Percentiles rank a stretch among this genome's conserved stretches.
phyloP scores from a whole-genome alignment of 2,888 invertebrate species.

The Holacanthella duospinosa region DNA sequence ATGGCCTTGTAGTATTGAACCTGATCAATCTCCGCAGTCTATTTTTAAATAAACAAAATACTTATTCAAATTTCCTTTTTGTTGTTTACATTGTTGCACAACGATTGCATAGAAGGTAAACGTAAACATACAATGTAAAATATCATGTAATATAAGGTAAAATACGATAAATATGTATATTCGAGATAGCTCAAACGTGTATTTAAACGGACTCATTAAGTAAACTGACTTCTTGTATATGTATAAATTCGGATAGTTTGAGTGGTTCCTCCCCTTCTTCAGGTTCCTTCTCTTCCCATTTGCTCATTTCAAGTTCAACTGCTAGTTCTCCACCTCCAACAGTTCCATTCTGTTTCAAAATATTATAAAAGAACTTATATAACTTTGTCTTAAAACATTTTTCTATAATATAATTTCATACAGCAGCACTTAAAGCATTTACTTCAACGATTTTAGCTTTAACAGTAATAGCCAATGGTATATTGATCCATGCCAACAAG shows the following conservation, averaged over 20 bases:
- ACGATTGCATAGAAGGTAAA: no score
- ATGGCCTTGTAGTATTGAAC: conserved; percentile 3
- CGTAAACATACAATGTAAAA: no score
- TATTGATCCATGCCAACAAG: not conserved
- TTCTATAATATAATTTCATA: not conserved
- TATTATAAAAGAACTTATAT: not conserved
- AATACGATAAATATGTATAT: no score
- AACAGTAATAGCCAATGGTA: not conserved
- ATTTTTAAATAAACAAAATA: not conserved
- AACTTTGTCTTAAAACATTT: not conserved
- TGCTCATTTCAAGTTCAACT: not conserved
- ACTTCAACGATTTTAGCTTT: not conserved
- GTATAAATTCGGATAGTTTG: not conserved
- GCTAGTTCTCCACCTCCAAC: not conserved
- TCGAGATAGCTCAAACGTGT: not conserved
- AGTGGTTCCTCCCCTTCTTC: not conserved
- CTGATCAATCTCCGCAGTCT: not conserved
- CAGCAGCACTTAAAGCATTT: not conserved
- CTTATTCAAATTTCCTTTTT: no score
- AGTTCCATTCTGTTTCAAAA: not conserved
- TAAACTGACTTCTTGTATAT: not conserved
- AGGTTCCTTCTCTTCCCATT: not conserved
- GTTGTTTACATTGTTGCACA: no score
- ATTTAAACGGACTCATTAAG: not conserved
- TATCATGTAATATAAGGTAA: no score